Conservation (phyloP, 2,113 vertebrate species). For the Burhinus oedicnemus region DNA sequence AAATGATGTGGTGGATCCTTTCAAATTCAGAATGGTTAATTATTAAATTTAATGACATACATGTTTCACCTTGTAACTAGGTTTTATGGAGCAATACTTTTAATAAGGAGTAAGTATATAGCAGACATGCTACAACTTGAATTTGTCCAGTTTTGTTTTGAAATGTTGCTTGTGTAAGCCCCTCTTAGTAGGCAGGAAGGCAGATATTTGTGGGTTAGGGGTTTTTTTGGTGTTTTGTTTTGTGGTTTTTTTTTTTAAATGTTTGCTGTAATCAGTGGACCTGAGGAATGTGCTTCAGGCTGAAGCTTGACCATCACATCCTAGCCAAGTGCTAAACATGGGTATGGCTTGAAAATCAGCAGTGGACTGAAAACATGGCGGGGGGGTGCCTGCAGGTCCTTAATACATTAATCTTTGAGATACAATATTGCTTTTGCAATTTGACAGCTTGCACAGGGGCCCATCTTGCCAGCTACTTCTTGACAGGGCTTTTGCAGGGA, state of each 20-base stretch:
- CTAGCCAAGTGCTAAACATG: not conserved
- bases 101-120: not conserved
- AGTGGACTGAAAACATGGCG: not conserved
- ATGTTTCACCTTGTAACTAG: not conserved
- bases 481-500: not conserved
- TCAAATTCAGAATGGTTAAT: not conserved
- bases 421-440: not conserved
- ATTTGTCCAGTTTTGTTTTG: not conserved
- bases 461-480: not conserved
- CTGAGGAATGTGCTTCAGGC: not conserved
- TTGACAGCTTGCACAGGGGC: not conserved
- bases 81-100: not conserved
- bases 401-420: not conserved
- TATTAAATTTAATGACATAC: not conserved
- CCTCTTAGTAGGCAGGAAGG: not conserved
- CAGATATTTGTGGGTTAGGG: not conserved
- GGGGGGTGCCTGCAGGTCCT: not conserved
- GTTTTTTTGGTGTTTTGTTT: not conserved
- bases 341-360: not conserved
- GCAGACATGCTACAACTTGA: not conserved
- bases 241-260: not conserved
- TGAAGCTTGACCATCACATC: not conserved
- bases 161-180: not conserved
- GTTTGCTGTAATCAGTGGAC: not conserved
- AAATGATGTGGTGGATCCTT: not conserved